Evolutionary conservation across 2,113 vertebrate species (phyloP).

Genomic region (Equus quagga): DNA sequence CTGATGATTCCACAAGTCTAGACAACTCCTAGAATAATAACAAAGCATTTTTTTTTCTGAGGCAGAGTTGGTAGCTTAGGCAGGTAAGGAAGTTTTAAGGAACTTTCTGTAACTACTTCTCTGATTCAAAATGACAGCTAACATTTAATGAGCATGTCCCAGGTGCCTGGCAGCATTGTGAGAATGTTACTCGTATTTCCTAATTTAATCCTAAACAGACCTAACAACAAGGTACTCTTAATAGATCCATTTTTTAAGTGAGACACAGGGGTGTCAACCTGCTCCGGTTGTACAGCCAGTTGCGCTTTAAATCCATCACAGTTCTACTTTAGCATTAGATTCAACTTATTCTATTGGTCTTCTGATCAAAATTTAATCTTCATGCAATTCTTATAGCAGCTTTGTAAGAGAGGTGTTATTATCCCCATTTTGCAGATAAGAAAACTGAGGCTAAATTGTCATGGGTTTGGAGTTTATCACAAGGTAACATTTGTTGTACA

Average conservation of each 20-base stretch:
- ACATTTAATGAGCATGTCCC: not conserved
- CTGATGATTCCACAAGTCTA: not conserved
- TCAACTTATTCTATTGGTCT: not conserved
- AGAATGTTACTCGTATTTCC: not conserved
- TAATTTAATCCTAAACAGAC: not conserved
- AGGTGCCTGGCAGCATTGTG: not conserved
- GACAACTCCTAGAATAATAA: not conserved
- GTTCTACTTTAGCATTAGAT: not conserved
- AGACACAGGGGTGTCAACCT: not conserved
- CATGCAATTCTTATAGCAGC: not conserved
- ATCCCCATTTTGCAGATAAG: not conserved
- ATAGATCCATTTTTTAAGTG: not conserved
- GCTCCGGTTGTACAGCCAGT: not conserved
- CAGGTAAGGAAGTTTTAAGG: not conserved
- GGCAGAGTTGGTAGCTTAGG: not conserved
- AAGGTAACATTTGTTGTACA: not conserved
- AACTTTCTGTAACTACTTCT: not conserved
- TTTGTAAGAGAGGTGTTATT: not conserved
- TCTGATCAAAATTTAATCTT: constrained; percentile 1
- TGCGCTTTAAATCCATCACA: not conserved
- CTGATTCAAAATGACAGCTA: not conserved
- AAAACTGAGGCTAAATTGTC: not conserved
- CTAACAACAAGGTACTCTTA: not conserved
- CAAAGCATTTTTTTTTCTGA: no score
- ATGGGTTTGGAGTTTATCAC: not conserved